These are phyloP conservation scores for Aegithalos caudatus DNA, from an alignment of 2,113 vertebrate genomes.

Conservation along the genomic window DNA sequence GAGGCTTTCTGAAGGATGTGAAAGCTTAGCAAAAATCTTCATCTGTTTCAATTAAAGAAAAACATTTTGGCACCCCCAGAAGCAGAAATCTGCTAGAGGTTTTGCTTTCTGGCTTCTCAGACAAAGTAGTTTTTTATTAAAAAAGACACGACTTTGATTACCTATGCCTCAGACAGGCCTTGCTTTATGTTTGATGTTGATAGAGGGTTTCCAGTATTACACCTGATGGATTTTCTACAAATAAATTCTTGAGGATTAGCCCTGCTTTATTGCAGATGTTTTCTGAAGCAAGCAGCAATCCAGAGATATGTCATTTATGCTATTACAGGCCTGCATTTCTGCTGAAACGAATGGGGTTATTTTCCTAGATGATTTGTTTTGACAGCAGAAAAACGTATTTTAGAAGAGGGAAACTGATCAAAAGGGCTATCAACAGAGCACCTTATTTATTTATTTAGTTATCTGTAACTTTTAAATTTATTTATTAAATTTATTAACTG, in stretches of 20 bases:
- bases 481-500: neutral
- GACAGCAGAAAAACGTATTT: neutral
- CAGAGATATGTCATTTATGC: conserved; percentile 42
- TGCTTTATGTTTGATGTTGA: conserved; percentile 32
- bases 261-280: conserved; percentile 31
- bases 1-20: neutral
- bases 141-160: neutral
- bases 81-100: neutral
- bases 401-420: neutral
- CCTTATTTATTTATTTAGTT: neutral
- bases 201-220: conserved; percentile 8
- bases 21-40: neutral
- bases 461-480: neutral
- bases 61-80: neutral
- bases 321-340: conserved; percentile 16
- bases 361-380: conserved; percentile 9
- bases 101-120: neutral
- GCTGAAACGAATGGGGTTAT: conserved; percentile 1
- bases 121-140: neutral
- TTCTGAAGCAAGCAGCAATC: conserved; percentile 28
- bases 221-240: conserved; percentile 28
- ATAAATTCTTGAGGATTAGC: conserved; percentile 50
- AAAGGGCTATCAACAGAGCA: neutral
- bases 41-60: neutral
- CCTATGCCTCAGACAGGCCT: neutral